Conservation (phyloP, 2,797 vertebrate species). For the Kryptolebias ocellatus region DNA sequence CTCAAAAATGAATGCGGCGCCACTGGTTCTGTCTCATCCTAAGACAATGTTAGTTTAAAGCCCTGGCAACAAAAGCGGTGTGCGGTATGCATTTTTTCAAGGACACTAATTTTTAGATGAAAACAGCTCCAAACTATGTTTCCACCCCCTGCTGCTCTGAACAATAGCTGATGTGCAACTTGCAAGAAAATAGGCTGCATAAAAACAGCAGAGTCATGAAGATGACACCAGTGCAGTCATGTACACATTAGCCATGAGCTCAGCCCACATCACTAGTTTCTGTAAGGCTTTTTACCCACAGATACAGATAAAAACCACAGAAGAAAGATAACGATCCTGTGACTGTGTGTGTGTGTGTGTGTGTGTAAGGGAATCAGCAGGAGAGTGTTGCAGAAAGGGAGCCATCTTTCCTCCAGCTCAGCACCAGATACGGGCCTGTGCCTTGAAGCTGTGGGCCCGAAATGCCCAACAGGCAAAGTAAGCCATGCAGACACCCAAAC, state of each 20-base stretch:
- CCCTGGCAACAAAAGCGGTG: no score
- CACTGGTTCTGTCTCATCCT: no score
- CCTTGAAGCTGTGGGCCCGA: conserved; percentile 57
- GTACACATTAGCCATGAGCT: conserved; percentile 11
- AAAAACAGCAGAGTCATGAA: conserved; percentile 37
- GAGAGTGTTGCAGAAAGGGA: conserved; percentile 50
- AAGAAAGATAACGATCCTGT: conserved; percentile 11
- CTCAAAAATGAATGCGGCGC: no score
- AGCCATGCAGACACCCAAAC: conserved; percentile 51
- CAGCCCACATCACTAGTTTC: conserved; percentile 14
- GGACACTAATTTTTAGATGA: conserved; percentile 37
- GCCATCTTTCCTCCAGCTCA: conserved; percentile 61
- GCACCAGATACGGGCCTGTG: conserved; percentile 59
- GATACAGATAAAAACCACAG: conserved; percentile 18
- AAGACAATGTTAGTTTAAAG: no score
- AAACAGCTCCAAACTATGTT: conserved; percentile 55
- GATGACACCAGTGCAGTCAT: conserved; percentile 46
- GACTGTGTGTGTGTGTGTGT: conserved; percentile 5
- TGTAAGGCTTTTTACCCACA: conserved; percentile 37
- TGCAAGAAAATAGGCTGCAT: conserved; percentile 36
- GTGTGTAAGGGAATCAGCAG: conserved; percentile 24
- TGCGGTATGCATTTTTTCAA: no score
- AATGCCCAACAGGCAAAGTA: conserved; percentile 60
- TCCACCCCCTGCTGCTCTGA: conserved; percentile 48
- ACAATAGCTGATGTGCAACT: conserved; percentile 49